Evolutionary conservation across 2,113 vertebrate genomes (phyloP), one percentile per base, ranked within the genome.

Genomic region (Atractosteus spatula): DNA sequence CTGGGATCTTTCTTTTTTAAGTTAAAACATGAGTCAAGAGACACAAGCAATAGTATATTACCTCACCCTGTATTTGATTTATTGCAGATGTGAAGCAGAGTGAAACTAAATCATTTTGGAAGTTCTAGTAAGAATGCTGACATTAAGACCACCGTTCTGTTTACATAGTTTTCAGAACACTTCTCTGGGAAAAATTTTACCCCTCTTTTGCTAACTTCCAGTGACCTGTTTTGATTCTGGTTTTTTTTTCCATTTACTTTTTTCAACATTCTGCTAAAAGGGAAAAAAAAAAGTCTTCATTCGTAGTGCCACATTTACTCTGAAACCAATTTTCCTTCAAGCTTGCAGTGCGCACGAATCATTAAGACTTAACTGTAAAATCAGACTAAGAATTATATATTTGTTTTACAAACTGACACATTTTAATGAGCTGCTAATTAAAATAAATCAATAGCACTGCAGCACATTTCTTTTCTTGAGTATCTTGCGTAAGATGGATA

Each of bases 11-110:
- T 71, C 68, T 77, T 79, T 82, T 83, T 84, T 87, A 89, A 91
- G 84, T 85, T 86, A 88, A 95, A 95, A 93, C 91, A 87, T 89
- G 89, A 94, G 92, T 92, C 91, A 87, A 86, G 88, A 94, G 92
- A 89, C 87, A 81, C 81, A 89, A 86, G 89, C 81, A 78, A 62
- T 78, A 82, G 79, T 88, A 80, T 91, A 89, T 93, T 93, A 93
- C 90, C 86, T 94, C 94, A 93, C 86, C 83, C 83, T 82, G 78
- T 73, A 61, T 87, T 88, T 94, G 93, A 95, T 95, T 96, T 92
- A 91, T 89, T 92, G 87, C 91, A 93, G 92, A 95, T 93, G 89
- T 90, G 90, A 92, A 92, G 91, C 89, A 80, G 86, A 85, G 81
- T 82, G 84, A 91, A 92, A 86, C 79, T 69, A 78, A 90, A 91